Evolutionary conservation across 2,797 vertebrate genomes (phyloP).

Genomic region (Propithecus deckenii): DNA sequence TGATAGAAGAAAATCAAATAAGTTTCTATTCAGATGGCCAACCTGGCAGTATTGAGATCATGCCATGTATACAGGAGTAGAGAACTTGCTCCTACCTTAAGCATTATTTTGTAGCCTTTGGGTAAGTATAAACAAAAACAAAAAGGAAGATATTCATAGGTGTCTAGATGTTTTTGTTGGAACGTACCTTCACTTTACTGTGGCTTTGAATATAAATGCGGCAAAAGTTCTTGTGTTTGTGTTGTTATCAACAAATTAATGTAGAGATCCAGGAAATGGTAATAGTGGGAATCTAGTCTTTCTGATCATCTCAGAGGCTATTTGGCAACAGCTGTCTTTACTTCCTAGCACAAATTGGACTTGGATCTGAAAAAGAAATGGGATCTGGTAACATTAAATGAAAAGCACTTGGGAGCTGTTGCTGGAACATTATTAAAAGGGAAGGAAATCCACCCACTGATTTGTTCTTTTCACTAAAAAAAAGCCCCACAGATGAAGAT

Average conservation of each 20-base stretch:
- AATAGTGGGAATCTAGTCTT: neutral
- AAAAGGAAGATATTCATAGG: neutral
- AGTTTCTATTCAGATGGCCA: neutral
- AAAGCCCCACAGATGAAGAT: neutral
- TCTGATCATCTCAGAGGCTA: slow-evolving; percentile 3
- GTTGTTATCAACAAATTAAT: too few relatives aligned
- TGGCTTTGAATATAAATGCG: neutral
- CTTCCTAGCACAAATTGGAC: neutral
- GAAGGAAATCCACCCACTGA: slow-evolving; percentile 61
- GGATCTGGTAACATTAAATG: slow-evolving; percentile 36
- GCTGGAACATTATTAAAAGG: slow-evolving; percentile 26
- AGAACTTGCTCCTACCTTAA: neutral
- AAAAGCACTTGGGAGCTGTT: slow-evolving; percentile 38
- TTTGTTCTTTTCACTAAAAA: slow-evolving; percentile 62
- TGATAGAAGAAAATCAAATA: neutral
- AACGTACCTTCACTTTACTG: neutral
- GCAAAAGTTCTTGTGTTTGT: neutral
- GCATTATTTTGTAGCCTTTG: neutral
- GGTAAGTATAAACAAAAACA: neutral
- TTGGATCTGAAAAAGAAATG: slow-evolving; percentile 47
- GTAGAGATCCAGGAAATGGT: neutral
- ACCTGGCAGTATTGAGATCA: neutral
- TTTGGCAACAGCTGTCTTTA: slow-evolving; percentile 40
- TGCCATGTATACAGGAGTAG: neutral
- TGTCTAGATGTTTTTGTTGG: neutral